Base-by-base conservation (phyloP, 35 echinoderm and acorn worm species). In the Amphiura filiformis region DNA sequence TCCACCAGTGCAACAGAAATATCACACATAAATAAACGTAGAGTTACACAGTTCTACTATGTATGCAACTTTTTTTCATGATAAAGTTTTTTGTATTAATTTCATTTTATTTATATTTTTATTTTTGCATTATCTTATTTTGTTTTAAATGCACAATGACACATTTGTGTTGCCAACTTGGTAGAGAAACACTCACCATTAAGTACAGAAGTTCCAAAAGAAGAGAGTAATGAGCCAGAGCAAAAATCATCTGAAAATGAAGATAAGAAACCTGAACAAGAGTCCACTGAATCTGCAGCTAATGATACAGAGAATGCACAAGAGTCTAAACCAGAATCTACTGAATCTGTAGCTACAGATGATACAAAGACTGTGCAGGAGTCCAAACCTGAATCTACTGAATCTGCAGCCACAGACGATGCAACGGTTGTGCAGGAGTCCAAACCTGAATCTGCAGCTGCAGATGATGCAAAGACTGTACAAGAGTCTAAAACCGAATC, bases 251-350 rank as follows among this genome's bases (percentile, higher is more conserved):
- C 77, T 57, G 76, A 82, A 15, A 56, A 40, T 26, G 39, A 40
- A 57, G 76, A 47, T 20, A 57, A 84, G 34, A 75, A 78, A 26
- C 17, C 81, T 28, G 57, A 44, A 81, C 49, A 78, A 56, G 78
- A 78, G 35, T 23, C 84, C 37, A 23, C 77, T 12, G 57, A 81
- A 34, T 32, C 39, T 65, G 93, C 79, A 14, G 12, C 37, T 39
- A 20, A 79, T 38, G 82, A 31, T 17, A 5, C 84, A 36, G 40
- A 86, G 39, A 35, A 56, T 38, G 76, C 20, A 41, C 87, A 36
- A 39, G 26, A 17, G 70, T 0, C 39, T 82, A n/a, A n/a, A n/a
- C n/a, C n/a, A n/a, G n/a, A n/a, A n/a, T n/a, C n/a, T n/a, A n/a
- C n/a, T n/a, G n/a, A n/a, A n/a, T n/a, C n/a, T n/a, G n/a, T n/a